phyloP scores from a whole-genome alignment of 2,888 invertebrate genomes.

The Tipula unca region DNA sequence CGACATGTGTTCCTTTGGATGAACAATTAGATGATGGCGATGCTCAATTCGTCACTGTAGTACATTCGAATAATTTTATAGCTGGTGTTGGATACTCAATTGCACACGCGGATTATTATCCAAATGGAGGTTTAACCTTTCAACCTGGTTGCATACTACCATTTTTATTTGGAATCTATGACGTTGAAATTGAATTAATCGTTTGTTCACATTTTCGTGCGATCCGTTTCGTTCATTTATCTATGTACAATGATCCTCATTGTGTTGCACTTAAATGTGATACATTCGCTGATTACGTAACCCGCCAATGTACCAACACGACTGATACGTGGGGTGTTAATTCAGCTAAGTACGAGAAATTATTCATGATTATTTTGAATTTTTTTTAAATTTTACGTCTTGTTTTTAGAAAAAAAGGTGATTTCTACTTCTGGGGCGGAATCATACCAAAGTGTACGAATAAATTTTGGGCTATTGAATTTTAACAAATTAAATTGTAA shows the following conservation, averaged over 20 bases:
- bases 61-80: slow-evolving; percentile 32
- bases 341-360: background rate
- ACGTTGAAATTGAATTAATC: background rate
- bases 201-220: background rate
- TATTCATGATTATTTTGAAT: background rate
- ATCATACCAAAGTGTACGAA: background rate
- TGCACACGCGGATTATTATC: background rate
- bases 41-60: slow-evolving; percentile 37
- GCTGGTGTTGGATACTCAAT: background rate
- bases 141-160: background rate
- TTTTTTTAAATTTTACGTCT: background rate
- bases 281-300: background rate
- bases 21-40: slow-evolving; percentile 36
- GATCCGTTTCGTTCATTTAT: background rate
- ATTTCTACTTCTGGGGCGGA: background rate
- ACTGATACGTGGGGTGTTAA: background rate
- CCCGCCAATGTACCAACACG: background rate
- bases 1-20: slow-evolving; percentile 33
- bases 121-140: too few relatives aligned
- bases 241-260: background rate
- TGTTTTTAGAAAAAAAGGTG: background rate
- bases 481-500: background rate
- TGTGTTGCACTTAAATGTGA: background rate
- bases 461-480: background rate
- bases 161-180: background rate